These are phyloP conservation scores for Trachelus stipa DNA, from an alignment of 2,888 invertebrate genomes.

Conservation along the genomic window DNA sequence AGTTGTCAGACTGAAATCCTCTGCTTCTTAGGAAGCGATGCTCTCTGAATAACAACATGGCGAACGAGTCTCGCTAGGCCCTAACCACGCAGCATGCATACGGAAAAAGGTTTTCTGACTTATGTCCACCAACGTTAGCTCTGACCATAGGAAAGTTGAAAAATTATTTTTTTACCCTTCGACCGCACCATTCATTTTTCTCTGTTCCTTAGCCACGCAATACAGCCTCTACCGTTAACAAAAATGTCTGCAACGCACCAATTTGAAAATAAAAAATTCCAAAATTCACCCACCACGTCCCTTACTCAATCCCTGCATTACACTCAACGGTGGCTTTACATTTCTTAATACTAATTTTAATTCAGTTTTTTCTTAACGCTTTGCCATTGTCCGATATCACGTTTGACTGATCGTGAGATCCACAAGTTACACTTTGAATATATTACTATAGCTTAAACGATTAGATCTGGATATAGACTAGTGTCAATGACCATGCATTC, in stretches of 20 bases:
- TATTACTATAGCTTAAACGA: background rate
- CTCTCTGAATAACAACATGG: slow-evolving; percentile 55
- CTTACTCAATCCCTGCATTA: too few species aligned
- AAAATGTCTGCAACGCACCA: background rate
- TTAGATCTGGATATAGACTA: background rate
- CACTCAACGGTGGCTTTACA: fast-evolving
- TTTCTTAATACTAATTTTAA: background rate
- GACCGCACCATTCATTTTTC: background rate
- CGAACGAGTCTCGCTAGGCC: slow-evolving; percentile 35
- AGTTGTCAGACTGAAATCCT: slow-evolving; percentile 52
- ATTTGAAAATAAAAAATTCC: background rate
- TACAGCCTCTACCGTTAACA: background rate
- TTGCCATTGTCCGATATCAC: background rate
- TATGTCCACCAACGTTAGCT: background rate
- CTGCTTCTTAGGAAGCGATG: slow-evolving; percentile 54
- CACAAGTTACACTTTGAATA: background rate
- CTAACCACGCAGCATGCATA: slow-evolving; percentile 51
- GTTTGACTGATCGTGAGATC: background rate
- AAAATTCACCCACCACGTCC: background rate
- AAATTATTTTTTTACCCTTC: background rate
- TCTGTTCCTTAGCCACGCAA: background rate
- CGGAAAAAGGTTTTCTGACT: slow-evolving; percentile 39
- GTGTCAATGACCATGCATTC: background rate
- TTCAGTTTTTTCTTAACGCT: background rate
- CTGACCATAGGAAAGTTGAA: background rate